These are phyloP conservation scores for Hyles vespertilio DNA, from an alignment of 1,140 invertebrate species.

Conservation along the genomic window DNA sequence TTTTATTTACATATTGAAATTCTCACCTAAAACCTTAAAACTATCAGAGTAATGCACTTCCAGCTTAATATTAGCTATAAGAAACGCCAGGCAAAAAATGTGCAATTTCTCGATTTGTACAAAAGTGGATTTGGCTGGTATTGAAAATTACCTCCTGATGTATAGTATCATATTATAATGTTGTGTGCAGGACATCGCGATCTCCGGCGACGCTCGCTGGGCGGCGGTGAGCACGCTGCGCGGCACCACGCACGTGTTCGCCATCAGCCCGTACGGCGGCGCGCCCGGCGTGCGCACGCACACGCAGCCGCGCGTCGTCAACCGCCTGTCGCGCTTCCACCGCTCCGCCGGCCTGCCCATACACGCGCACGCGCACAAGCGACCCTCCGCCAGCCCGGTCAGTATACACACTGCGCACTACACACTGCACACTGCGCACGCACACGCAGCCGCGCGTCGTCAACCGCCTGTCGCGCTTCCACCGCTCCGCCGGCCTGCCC, in stretches of 20 bases:
- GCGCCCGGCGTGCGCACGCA: constrained; percentile 93
- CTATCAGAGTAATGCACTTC: too few species aligned
- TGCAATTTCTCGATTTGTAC: too few species aligned
- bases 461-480: constrained; percentile 95
- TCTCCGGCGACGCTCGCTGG: constrained; percentile 96
- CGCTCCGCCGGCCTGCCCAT: constrained; percentile 90
- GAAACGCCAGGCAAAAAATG: too few species aligned
- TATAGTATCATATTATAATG: background rate
- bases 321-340: constrained; percentile 95
- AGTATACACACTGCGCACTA: constrained; percentile 15
- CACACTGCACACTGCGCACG: background rate
- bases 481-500: constrained; percentile 92
- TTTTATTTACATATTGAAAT: too few species aligned
- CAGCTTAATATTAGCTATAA: too few species aligned
- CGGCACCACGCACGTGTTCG: constrained; percentile 98
- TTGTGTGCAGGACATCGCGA: constrained; percentile 84
- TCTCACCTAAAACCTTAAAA: too few species aligned
- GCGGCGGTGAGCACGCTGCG: constrained; percentile 94
- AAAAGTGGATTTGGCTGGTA: too few species aligned
- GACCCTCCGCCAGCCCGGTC: constrained; percentile 80
- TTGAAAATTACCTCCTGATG: too few species aligned
- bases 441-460: constrained; percentile 85
- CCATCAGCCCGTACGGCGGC: constrained; percentile 97
- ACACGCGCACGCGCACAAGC: constrained; percentile 77
- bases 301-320: constrained; percentile 94